Evolutionary conservation across 2,113 vertebrate species (phyloP), one percentile per base, ranked within the genome.

Genomic region (Colossoma macropomum): DNA sequence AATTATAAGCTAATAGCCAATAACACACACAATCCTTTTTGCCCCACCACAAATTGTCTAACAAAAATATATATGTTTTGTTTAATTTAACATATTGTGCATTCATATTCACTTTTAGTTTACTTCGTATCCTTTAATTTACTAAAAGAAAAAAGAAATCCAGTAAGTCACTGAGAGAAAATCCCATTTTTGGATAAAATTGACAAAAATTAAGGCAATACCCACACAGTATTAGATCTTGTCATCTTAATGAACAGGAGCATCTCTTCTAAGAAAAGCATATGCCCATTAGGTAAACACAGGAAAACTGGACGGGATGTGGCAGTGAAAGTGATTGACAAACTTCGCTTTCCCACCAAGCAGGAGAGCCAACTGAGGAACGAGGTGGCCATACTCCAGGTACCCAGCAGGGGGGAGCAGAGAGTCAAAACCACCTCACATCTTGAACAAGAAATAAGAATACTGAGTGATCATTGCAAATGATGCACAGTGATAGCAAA

Each of bases 351-450:
- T 89, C 94, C 95, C 71, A 95, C 95, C 84, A 95, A 95, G 77
- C 94, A 95, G 86, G 95, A 95, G 89, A 95, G 93, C 81, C 95
- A 95, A 76, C 87, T 95, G 85, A 93, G 95, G 84, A 95, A 95
- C 2, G 95, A 95, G 81, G 95, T 95, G 86, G 95, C 95, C 83
- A 95, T 95, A 84, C 88, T 95, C 34, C 95, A 95, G 94, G 95
- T 95, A 88, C 79, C 79, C 88, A 89, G 81, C 77, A 89, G 87
- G 62, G 68, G 88, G 90, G 25, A 12, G 2, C 11, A 1, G 62
- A n/a, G 41, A 32, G 9, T 73, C 25, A 34, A 23, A 8, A 15
- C 4, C 7, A 23, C 28, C 48, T 21, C 30, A 50, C 27, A 60
- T 41, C 9, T 34, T 65, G 59, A 45, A 34, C 79, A 5, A 34